These are phyloP conservation scores for Pygocentrus nattereri DNA, from an alignment of 2,797 vertebrate genomes.

Conservation along the genomic window DNA sequence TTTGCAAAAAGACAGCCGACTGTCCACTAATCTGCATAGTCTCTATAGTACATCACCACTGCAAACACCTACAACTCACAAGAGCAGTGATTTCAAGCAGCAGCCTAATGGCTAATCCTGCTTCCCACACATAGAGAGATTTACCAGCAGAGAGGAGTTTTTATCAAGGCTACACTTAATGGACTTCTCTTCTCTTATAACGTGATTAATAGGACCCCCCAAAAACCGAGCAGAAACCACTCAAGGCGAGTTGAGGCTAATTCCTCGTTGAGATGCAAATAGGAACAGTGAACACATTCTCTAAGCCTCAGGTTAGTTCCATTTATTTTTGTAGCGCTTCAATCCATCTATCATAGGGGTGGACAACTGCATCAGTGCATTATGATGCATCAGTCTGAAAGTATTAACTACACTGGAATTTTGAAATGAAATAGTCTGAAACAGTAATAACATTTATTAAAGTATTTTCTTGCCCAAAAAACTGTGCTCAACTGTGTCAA, in stretches of 20 bases:
- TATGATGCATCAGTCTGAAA: background rate
- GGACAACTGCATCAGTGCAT: background rate
- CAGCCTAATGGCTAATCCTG: constrained; percentile 45
- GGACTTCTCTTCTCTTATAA: constrained; percentile 30
- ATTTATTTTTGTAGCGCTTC: constrained; percentile 12
- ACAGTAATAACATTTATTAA: no score
- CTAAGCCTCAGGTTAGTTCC: constrained; percentile 26
- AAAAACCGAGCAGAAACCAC: constrained; percentile 27
- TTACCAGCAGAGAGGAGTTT: constrained; percentile 21
- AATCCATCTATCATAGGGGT: background rate
- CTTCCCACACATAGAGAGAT: constrained; percentile 45
- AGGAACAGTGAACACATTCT: constrained; percentile 4
- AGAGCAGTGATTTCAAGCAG: constrained; percentile 26
- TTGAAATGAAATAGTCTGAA: no score
- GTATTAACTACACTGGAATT: no score
- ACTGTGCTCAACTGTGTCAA: no score
- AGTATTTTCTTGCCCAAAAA: no score
- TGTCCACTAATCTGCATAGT: constrained; percentile 2
- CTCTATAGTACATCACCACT: constrained; percentile 8
- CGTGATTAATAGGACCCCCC: constrained; percentile 32
- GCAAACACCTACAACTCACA: constrained; percentile 43
- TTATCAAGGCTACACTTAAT: constrained; percentile 38
- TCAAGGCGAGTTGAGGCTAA: constrained; percentile 30
- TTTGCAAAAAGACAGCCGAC: background rate
- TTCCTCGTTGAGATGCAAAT: constrained; percentile 38